These are phyloP conservation scores for Pelosia muscerda DNA, from an alignment of 2,888 invertebrate genomes.

Conservation along the genomic window DNA sequence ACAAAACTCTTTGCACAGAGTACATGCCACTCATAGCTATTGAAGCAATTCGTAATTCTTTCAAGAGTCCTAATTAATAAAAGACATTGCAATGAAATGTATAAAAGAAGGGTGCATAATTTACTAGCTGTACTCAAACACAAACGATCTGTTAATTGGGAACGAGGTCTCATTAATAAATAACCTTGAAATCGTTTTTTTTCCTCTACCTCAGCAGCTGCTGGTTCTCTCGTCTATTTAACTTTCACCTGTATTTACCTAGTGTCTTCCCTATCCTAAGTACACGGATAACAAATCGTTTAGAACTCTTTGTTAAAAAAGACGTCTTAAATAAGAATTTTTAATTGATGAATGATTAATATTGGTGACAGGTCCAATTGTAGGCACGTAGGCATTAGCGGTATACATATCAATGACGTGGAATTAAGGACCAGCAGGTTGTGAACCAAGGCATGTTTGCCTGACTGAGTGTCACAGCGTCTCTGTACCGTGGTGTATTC, in stretches of 20 bases:
- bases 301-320: constrained; percentile 1
- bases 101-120: constrained; percentile 10
- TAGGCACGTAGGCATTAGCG: background rate
- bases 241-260: background rate
- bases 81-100: background rate
- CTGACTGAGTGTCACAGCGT: background rate
- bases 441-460: background rate
- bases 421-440: background rate
- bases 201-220: background rate
- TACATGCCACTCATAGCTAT: background rate
- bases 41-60: background rate
- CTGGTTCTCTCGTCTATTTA: background rate
- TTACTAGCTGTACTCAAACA: constrained; percentile 1
- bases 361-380: background rate
- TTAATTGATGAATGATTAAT: background rate
- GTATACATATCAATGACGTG: background rate
- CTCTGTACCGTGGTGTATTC: background rate
- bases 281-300: background rate
- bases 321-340: background rate
- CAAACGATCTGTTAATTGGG: constrained; percentile 15
- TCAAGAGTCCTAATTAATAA: background rate
- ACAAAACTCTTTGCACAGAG: background rate
- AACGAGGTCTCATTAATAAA: constrained; percentile 10
- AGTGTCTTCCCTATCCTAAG: background rate
- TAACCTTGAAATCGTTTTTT: constrained; percentile 9